Evolutionary conservation across 2,888 invertebrate species (phyloP), one percentile per base, ranked within the genome.

Genomic region (Spilarctia lutea): DNA sequence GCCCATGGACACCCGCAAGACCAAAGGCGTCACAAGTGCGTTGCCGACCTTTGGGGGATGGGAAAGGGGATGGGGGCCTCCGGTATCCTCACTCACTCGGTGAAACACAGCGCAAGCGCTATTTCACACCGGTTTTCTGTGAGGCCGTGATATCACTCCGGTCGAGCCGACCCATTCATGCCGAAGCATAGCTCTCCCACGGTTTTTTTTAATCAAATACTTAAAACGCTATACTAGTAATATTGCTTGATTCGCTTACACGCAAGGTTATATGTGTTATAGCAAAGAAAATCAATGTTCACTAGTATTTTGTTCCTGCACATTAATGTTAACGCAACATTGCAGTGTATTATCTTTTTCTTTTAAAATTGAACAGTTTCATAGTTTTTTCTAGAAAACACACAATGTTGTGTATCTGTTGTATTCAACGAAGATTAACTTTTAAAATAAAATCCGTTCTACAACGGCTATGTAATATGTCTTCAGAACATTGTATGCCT

Each of bases 201-300:
- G n/a, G n/a, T n/a, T n/a, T n/a, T n/a, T n/a, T n/a, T n/a, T n/a
- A n/a, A n/a, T n/a, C n/a, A 91, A 93, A 92, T 92, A 91, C 92
- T 89, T 82, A 81, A 84, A 90, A 91, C 87, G 86, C 90, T 87
- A 82, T 82, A 85, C 84, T 88, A 89, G 86, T 88, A 87, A 87
- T 80, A 85, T 75, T 80, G 74, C 77, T n/a, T n/a, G n/a, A 83
- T 79, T 77, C 75, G 75, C 74, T 77, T 77, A 81, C 33, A 83
- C 3, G 7, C 39, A 39, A 11, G 11, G 39, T 10, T 39, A 39
- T 8, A 39, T 8, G 85, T 85, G 84, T 83, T 80, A 72, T 68
- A 35, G 52, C 71, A 48, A 78, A 79, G 79, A 27, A 27, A 27
- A 48, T 20, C 42, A 27, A 30, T 74, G 76, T 86, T 83, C 79